Evolutionary conservation across 2,888 invertebrate species (phyloP).

Genomic region (Morpho achilles): DNA sequence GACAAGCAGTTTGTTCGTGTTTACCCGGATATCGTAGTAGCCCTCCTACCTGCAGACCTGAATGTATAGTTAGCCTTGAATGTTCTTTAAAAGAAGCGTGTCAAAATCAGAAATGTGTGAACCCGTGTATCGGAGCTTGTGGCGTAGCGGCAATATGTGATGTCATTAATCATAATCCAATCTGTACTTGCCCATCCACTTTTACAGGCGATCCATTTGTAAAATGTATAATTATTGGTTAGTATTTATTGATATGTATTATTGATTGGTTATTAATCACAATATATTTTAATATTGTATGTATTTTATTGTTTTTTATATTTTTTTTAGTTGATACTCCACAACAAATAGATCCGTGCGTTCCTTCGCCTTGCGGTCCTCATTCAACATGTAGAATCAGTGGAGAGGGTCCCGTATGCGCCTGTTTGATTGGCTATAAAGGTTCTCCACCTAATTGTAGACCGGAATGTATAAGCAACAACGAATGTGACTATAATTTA

Average conservation of each 20-base stretch:
- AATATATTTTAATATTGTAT: not conserved
- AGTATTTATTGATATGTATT: constrained; percentile 18
- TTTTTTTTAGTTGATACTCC: constrained; percentile 34
- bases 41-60: constrained; percentile 85
- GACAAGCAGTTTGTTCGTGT: constrained; percentile 86
- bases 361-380: constrained; percentile 89
- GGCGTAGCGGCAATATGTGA: constrained; percentile 85
- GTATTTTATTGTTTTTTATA: not conserved
- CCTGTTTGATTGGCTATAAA: constrained; percentile 83
- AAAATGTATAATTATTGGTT: constrained; percentile 79
- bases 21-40: constrained; percentile 81
- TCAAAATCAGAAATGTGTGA: constrained; percentile 82
- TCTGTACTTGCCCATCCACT: constrained; percentile 85
- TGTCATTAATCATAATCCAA: constrained; percentile 87
- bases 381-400: constrained; percentile 84
- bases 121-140: constrained; percentile 86
- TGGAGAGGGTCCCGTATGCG: constrained; percentile 85
- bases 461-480: constrained; percentile 86
- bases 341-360: constrained; percentile 75
- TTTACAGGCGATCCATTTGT: constrained; percentile 89
- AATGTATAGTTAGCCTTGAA: constrained; percentile 85
- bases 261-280: too few species aligned
- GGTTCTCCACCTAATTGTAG: constrained; percentile 85
- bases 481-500: constrained; percentile 82
- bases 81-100: constrained; percentile 84